Evolutionary conservation across 2,888 invertebrate genomes (phyloP).

Genomic region (Oxyteleia sp.): DNA sequence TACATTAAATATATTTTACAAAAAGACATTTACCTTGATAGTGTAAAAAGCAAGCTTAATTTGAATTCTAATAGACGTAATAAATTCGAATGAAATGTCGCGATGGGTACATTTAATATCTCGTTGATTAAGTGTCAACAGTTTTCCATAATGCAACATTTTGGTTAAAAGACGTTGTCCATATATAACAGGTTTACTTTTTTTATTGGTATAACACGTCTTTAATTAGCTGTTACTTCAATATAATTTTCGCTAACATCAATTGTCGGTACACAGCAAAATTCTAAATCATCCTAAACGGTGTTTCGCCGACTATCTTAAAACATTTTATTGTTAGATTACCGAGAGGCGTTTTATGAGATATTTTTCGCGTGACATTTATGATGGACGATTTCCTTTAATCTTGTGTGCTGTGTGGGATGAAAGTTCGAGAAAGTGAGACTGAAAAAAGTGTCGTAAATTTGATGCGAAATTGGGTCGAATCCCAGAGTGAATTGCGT

Average conservation of each 20-base stretch:
- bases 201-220: conserved; percentile 48
- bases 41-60: neutral
- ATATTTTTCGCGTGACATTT: conserved; percentile 31
- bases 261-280: conserved; percentile 61
- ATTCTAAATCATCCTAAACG: conserved; percentile 63
- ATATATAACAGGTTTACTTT: conserved; percentile 50
- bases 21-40: neutral
- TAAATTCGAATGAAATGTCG: neutral
- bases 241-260: conserved; percentile 60
- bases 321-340: conserved; percentile 50
- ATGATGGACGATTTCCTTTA: conserved; percentile 24
- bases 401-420: conserved; percentile 51
- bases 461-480: conserved; percentile 17
- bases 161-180: conserved; percentile 48
- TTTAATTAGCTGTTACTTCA: conserved; percentile 51
- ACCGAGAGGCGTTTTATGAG: conserved; percentile 36
- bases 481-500: conserved; percentile 1
- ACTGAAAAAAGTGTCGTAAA: conserved; percentile 36
- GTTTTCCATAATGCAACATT: conserved; percentile 34
- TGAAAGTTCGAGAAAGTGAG: conserved; percentile 36
- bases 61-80: no score
- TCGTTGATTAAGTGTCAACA: conserved; percentile 19
- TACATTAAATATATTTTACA: no score
- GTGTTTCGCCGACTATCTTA: conserved; percentile 57
- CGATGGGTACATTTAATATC: conserved; percentile 24